Conservation (phyloP, 2,797 vertebrate genomes). For the Pteronotus mesoamericanus region DNA sequence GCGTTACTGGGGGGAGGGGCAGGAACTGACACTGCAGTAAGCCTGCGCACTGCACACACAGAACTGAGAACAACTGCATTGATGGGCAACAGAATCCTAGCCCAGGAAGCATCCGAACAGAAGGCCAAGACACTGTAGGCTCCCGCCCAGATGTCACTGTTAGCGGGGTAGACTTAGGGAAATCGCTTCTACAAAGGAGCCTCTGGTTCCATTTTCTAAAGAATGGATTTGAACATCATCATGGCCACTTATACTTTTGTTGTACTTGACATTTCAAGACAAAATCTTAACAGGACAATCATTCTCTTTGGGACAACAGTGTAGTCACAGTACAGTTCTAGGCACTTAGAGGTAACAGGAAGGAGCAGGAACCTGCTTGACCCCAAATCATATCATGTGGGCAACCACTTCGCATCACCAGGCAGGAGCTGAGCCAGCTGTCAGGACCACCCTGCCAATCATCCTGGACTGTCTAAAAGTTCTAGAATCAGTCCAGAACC, state of each 20-base stretch:
- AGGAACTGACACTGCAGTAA: no score
- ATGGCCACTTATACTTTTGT: background rate
- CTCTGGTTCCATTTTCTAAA: background rate
- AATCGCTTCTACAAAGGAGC: background rate
- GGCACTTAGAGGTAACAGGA: background rate
- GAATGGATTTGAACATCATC: background rate
- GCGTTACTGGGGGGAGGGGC: background rate
- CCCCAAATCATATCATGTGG: accelerated
- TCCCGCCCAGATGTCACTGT: background rate
- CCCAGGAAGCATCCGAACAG: background rate
- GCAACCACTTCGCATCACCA: background rate
- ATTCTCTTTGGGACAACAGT: background rate
- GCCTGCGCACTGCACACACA: background rate
- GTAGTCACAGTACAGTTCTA: background rate
- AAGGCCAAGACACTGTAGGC: background rate
- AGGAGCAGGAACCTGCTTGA: background rate
- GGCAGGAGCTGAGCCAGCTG: background rate
- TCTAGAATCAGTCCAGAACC: background rate
- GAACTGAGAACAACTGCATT: background rate
- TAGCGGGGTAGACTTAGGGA: background rate
- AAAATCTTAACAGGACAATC: background rate
- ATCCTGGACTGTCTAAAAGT: no score
- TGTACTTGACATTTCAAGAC: background rate
- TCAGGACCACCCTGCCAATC: background rate
- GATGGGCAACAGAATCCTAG: no score